phyloP scores from a whole-genome alignment of 2,113 vertebrate genomes.

The Apistogramma diplotaenia region DNA sequence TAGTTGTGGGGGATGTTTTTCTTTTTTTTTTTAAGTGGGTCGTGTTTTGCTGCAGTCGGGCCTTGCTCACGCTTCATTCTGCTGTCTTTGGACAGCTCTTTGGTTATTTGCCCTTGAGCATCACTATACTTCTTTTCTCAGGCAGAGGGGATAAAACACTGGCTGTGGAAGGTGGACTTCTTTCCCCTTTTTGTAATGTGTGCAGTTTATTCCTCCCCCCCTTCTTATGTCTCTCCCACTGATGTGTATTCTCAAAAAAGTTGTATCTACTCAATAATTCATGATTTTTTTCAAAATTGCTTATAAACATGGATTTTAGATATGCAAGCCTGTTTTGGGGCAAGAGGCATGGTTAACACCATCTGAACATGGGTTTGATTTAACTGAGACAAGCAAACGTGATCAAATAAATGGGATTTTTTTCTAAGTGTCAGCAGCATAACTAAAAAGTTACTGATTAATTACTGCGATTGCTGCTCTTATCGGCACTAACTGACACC shows the following conservation, averaged over 20 bases:
- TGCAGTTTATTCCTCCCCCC: not conserved
- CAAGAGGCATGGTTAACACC: not conserved
- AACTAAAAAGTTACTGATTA: not conserved
- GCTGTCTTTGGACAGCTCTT: not conserved
- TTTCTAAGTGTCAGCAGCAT: not conserved
- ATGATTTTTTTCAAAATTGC: not conserved
- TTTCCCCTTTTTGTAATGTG: not conserved
- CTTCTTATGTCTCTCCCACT: not conserved
- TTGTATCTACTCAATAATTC: not conserved
- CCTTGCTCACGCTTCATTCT: not conserved
- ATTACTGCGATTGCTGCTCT: not conserved
- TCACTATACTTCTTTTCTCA: not conserved
- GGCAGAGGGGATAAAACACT: not conserved
- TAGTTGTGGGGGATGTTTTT: not conserved
- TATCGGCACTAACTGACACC: too few relatives aligned
- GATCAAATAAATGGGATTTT: not conserved
- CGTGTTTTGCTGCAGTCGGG: not conserved
- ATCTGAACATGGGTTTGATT: not conserved
- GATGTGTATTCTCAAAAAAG: not conserved
- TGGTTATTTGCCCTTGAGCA: constrained; percentile 1
- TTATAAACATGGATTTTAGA: not conserved
- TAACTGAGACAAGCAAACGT: too few relatives aligned
- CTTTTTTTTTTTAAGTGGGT: not conserved
- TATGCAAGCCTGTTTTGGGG: not conserved
- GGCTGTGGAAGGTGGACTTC: not conserved